A percentile compares a stretch with the other conserved stretches of the same genome.
phyloP scores from a whole-genome alignment of 2,888 invertebrate species.

The Embidobia sp. region DNA sequence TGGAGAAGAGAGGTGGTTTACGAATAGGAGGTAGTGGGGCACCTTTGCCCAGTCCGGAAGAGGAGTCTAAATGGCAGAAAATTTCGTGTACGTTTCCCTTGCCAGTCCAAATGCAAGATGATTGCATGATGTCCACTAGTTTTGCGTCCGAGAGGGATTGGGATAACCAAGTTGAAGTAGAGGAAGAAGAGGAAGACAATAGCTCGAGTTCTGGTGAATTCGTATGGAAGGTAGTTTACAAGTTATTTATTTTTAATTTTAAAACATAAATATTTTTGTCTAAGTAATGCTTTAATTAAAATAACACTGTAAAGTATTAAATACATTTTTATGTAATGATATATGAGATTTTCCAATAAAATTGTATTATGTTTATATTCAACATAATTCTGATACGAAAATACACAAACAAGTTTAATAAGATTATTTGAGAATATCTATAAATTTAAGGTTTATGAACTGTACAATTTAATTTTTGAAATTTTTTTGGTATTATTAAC shows the following conservation, averaged over 20 bases:
- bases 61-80: conserved; percentile 78
- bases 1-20: conserved; percentile 53
- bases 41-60: conserved; percentile 79
- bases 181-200: conserved; percentile 78
- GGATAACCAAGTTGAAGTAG: conserved; percentile 83
- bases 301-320: too few species aligned
- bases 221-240: conserved; percentile 87
- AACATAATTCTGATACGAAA: too few species aligned
- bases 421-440: too few species aligned
- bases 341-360: too few species aligned
- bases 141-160: conserved; percentile 85
- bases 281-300: too few species aligned
- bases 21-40: conserved; percentile 68
- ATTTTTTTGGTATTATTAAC: too few species aligned
- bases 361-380: too few species aligned
- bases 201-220: conserved; percentile 90
- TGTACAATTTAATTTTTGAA: too few species aligned
- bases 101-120: conserved; percentile 76
- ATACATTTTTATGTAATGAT: too few species aligned
- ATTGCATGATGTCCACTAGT: conserved; percentile 81
- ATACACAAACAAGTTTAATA: too few species aligned
- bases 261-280: too few species aligned
- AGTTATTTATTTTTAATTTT: background rate
- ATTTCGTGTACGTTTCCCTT: conserved; percentile 71
- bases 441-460: too few species aligned